These are phyloP conservation scores for Acanthococcus lagerstroemiae DNA, from an alignment of 2,888 invertebrate species.

Conservation along the genomic window DNA sequence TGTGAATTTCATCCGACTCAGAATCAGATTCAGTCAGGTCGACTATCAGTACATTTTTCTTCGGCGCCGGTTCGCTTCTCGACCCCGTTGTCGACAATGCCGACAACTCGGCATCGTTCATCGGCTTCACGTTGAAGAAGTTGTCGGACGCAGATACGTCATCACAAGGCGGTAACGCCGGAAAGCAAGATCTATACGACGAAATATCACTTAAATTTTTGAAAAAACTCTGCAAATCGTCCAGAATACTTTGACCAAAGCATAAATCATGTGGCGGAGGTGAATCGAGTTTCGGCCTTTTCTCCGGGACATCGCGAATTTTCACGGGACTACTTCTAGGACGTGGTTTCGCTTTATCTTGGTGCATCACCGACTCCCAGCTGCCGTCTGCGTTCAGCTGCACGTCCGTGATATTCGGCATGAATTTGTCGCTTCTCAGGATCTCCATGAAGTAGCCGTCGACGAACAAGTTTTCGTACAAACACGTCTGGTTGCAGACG, in stretches of 20 bases:
- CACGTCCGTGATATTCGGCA: constrained; percentile 1
- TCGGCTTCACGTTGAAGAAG: no score
- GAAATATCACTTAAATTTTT: neutral
- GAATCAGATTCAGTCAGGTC: constrained; percentile 19
- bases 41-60: constrained; percentile 13
- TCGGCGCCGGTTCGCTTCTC: neutral
- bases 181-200: neutral
- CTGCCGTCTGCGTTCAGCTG: constrained; percentile 17
- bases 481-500: constrained; percentile 46
- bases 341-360: neutral
- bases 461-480: constrained; percentile 45
- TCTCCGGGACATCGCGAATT: neutral
- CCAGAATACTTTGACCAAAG: neutral
- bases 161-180: neutral
- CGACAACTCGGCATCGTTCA: neutral
- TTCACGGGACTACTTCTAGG: constrained; percentile 7
- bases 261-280: no score
- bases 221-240: neutral
- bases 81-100: neutral
- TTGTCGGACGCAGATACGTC: no score
- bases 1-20: constrained; percentile 4
- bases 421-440: constrained; percentile 7
- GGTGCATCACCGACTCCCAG: neutral
- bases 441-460: constrained; percentile 42
- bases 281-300: no score